These are phyloP conservation scores for Drosophila kanapiae DNA, from an alignment of 1,140 invertebrate genomes.

Conservation along the genomic window DNA sequence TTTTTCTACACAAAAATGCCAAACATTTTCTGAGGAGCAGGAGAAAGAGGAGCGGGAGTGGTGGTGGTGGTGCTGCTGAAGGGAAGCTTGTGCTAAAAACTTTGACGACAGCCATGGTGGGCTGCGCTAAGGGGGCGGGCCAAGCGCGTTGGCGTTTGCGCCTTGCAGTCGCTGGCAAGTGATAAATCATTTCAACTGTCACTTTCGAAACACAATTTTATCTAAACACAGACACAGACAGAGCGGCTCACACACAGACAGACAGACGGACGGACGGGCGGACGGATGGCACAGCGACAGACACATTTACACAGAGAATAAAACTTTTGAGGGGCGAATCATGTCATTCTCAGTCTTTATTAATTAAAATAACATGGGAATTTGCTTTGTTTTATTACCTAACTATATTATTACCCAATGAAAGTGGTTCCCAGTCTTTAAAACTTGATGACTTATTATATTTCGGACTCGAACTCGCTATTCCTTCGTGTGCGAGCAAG, in stretches of 20 bases:
- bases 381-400: neutral
- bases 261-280: neutral
- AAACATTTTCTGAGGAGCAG: conserved; percentile 43
- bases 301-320: conserved; percentile 33
- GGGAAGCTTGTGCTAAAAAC: conserved; percentile 71
- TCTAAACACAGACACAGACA: conserved; percentile 77
- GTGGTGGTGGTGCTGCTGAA: neutral
- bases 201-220: conserved; percentile 85
- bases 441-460: neutral
- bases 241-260: conserved; percentile 29
- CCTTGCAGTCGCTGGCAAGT: conserved; percentile 79
- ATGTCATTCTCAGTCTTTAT: neutral
- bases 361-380: neutral
- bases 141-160: conserved; percentile 60
- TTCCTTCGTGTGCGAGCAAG: neutral
- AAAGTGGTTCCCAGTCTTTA: neutral
- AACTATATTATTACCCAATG: neutral
- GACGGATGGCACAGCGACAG: conserved; percentile 22
- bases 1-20: conserved; percentile 80
- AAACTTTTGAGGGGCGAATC: neutral
- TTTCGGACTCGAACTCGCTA: neutral
- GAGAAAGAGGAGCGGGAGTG: conserved; percentile 1
- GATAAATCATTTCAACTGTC: conserved; percentile 85
- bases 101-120: conserved; percentile 68
- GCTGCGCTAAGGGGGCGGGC: conserved; percentile 4